These are phyloP conservation scores for Carapus acus DNA, from an alignment of 2,797 vertebrate genomes.

Conservation along the genomic window DNA sequence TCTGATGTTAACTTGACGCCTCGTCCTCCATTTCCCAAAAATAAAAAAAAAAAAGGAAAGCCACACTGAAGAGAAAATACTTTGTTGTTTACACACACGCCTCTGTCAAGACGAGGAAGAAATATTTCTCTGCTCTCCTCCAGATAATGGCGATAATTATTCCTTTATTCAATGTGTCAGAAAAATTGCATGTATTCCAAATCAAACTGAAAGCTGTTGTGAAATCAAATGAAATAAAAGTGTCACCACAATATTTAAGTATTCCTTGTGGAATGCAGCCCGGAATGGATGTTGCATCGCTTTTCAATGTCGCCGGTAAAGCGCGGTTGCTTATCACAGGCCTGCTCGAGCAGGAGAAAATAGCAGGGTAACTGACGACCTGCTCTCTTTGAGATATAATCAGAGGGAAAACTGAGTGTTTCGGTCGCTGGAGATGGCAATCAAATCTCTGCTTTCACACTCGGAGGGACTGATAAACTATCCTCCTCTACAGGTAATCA, in stretches of 20 bases:
- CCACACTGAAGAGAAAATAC: neutral
- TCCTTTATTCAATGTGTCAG: slow-evolving; percentile 15
- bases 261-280: slow-evolving; percentile 1
- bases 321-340: neutral
- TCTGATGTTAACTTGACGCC: slow-evolving; percentile 1
- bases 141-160: slow-evolving; percentile 10
- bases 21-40: too few relatives aligned
- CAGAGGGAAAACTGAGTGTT: too few relatives aligned
- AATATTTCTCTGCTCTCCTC: slow-evolving; percentile 11
- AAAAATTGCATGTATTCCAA: slow-evolving; percentile 12
- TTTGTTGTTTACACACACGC: slow-evolving; percentile 17
- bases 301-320: neutral
- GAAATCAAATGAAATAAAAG: slow-evolving; percentile 6
- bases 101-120: neutral
- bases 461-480: too few relatives aligned
- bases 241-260: neutral
- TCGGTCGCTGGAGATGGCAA: too few relatives aligned
- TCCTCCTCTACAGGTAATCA: too few relatives aligned
- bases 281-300: neutral
- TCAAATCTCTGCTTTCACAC: too few relatives aligned
- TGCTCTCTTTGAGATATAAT: neutral
- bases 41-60: neutral
- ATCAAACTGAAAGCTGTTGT: slow-evolving; percentile 10
- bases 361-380: neutral
- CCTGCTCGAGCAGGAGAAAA: neutral